phyloP scores from a whole-genome alignment of 1,140 invertebrate genomes.

The Bombus ignitus region DNA sequence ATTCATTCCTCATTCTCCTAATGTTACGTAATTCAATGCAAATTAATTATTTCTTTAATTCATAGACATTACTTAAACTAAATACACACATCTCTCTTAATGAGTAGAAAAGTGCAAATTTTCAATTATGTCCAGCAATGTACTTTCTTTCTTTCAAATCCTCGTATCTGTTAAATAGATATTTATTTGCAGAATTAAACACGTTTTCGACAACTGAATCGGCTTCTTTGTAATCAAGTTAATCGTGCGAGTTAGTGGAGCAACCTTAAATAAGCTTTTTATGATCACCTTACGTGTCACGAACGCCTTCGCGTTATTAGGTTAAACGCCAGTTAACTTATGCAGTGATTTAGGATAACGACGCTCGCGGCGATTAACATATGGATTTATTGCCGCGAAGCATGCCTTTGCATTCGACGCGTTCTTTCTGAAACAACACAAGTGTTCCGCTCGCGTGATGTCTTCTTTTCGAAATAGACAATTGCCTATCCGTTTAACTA shows the following conservation, averaged over 20 bases:
- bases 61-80: too few relatives aligned
- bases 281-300: slow-evolving; percentile 22
- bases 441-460: neutral
- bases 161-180: neutral
- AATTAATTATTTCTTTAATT: too few relatives aligned
- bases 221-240: slow-evolving; percentile 5
- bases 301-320: slow-evolving; percentile 4
- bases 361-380: slow-evolving; percentile 44
- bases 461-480: neutral
- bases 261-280: slow-evolving; percentile 28
- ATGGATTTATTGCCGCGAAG: slow-evolving; percentile 33
- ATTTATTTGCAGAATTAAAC: neutral
- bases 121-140: too few relatives aligned
- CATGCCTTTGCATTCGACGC: slow-evolving; percentile 15
- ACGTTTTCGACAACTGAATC: slow-evolving; percentile 13
- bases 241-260: neutral
- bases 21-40: too few relatives aligned
- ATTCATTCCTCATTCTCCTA: too few relatives aligned
- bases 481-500: neutral
- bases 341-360: slow-evolving; percentile 35
- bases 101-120: too few relatives aligned
- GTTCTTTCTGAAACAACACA: neutral
- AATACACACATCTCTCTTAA: too few relatives aligned
- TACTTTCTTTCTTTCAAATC: too few relatives aligned
- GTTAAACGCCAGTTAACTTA: slow-evolving; percentile 44